Evolutionary conservation across 2,113 vertebrate genomes (phyloP), one percentile per base, ranked within the genome.

Genomic region (Dicerorhinus sumatrensis): DNA sequence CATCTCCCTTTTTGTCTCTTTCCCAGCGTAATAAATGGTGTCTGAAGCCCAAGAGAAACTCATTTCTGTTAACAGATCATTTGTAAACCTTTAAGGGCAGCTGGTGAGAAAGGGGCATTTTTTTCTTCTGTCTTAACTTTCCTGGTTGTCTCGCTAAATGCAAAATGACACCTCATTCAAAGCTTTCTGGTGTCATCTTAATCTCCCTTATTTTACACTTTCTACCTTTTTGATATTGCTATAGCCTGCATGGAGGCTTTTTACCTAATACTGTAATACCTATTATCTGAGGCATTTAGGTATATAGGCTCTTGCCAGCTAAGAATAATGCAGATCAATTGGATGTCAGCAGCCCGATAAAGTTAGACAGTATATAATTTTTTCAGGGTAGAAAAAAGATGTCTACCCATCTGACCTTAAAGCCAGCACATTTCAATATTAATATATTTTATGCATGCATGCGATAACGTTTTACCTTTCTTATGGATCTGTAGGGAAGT

Each of bases 381-480:
- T 73, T 95, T 80, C 83, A 60, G 21, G 2, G 29, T 92, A 56
- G n/a, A 5, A 60, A 73, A 98, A 98, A 98, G 95, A 98, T 96
- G 92, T 97, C 98, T 98, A 89, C 95, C 97, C 93, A 96, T 77
- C 96, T 98, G 98, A 99, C 98, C 99, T 99, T 98, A 99, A 95
- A 98, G 97, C 96, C 97, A 96, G 98, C 97, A 98, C 97, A 97
- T 99, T 98, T 98, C 98, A 98, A 98, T 98, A 98, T 99, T 98
- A 98, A 98, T 98, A 98, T 98, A 98, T 98, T 98, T 99, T 99
- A 99, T 98, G 98, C 98, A 98, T 98, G 97, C 97, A 93, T 97
- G 93, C 97, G 98, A 98, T 98, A 98, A 98, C 3, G 36, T 99
- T 98, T 98, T 98, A 97, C 97, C 93, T 98, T 98, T 96, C 98